Base-by-base conservation (phyloP, 2,797 vertebrate genomes). In the Rhabdophis nuchalis region DNA sequence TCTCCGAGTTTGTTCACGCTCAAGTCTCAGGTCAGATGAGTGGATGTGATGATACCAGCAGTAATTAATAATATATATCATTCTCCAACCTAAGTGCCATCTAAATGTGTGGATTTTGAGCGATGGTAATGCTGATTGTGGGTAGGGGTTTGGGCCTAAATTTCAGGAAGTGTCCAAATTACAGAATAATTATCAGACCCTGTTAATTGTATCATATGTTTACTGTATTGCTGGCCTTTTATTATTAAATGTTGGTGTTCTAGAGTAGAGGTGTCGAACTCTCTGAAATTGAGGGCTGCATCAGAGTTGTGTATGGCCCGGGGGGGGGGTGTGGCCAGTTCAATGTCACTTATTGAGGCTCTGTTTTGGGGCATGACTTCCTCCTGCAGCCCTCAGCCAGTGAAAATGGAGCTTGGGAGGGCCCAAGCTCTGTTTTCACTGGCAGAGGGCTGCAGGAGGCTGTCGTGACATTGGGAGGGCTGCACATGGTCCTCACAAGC, bases 11-110 rank as follows among this genome's bases (percentile, higher is more conserved):
- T 99, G 97, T 98, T 99, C 97, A 99, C 98, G 4, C 95, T 99
- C 46, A 99, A 99, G 96, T 98, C 98, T 18, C 99, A 99, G 98
- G 99, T 99, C 96, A 93, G 85, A 9, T 41, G 1, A 57, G 27
- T 86, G 36, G 12, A 32, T 68, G 29, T 61, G 10, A 86, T 68
- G 32, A 13, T 86, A 3, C 20, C 25, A 54, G 4, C 25, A 61
- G 16, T 16, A 29, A 85, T 56, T 87, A 50, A 14, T 52, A 85
- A 86, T 64, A 29, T 46, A 27, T 7, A 89, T 27, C 8, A 0
- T 46, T 82, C 10, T 12, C 20, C 41, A 82, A 25, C 23, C 9
- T 82, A 46, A 41, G 20, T 25, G 41, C 72, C 36, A 82, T 82
- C 72, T 10, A 82, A 12, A 25, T 82, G 77, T 82, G 41, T 25